Evolutionary conservation across 2,113 vertebrate genomes (phyloP), one percentile per base, ranked within the genome.

Genomic region (Channa argus): DNA sequence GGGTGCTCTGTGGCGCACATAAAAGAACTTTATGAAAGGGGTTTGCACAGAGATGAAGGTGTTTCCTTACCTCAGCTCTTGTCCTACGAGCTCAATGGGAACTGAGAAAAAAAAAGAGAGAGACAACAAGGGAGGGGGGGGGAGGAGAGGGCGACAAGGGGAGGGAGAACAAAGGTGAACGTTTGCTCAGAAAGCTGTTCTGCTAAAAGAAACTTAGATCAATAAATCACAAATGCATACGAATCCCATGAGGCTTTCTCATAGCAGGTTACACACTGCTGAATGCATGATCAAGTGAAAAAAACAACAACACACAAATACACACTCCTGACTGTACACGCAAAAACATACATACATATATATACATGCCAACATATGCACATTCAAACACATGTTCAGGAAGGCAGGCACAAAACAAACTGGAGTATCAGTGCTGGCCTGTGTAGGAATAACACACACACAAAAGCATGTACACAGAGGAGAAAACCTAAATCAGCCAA

Each of bases 61-160:
- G 82, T 78, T 80, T 80, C 79, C 96, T 96, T 97, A 99, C 98
- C 97, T 99, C 93, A 96, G 94, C 88, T 99, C 98, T 81, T 96
- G 94, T 88, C 95, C 96, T 82, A 95, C 87, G 63, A 96, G 94
- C 90, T 99, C 98, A 14, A 94, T 90, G 78, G 95, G 94, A 90
- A 91, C 93, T 92, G 90, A 46, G 68, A 59, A 24, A 54, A n/a
- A 14, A 8, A 0, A 59, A 46, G 36, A 45, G 59, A 24, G 90
- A 46, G 68, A 59, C 24, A 54, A n/a, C 11, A 10, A 8, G 44
- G 85, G 89, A 87, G 45, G 62, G 3, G n/a, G 4, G 55, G 39
- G 15, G 43, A 7, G 37, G 75, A 38, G 34, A 43, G 47, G 55
- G 33, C 69, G 71, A 45, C 5, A 77, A 8, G 60, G 76, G 53